These are phyloP conservation scores for Crocidura indochinensis DNA, from an alignment of 2,797 vertebrate species.

Conservation along the genomic window DNA sequence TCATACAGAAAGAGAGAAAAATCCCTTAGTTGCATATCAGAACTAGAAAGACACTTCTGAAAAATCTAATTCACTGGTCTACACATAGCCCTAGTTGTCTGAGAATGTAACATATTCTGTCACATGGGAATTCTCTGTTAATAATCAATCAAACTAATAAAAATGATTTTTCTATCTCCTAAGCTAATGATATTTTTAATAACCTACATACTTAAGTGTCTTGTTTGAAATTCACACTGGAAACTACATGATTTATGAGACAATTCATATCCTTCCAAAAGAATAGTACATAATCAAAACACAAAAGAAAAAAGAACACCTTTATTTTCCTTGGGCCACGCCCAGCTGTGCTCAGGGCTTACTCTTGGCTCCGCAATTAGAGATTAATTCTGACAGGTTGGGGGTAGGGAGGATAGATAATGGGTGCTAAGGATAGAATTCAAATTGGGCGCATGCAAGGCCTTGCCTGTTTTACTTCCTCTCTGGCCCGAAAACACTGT, in stretches of 20 bases:
- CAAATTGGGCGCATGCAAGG: too few relatives aligned
- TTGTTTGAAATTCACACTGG: not conserved
- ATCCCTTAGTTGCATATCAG: not conserved
- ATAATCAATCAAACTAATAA: not conserved
- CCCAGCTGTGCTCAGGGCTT: too few relatives aligned
- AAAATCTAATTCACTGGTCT: not conserved
- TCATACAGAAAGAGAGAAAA: not conserved
- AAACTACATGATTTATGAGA: conserved; percentile 9
- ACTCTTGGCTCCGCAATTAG: too few relatives aligned
- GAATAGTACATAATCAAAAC: not conserved
- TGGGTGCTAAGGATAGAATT: too few relatives aligned
- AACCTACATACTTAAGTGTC: not conserved
- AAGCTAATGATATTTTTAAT: not conserved
- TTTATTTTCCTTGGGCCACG: not conserved
- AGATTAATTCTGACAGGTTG: too few relatives aligned
- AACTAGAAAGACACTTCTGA: conserved; percentile 28
- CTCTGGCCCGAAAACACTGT: too few relatives aligned
- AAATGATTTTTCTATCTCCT: not conserved
- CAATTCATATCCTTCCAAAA: not conserved
- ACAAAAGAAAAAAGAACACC: not conserved
- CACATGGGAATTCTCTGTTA: not conserved
- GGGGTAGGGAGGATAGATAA: too few relatives aligned
- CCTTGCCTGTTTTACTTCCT: too few relatives aligned
- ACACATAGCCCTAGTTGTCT: not conserved
- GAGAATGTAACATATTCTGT: not conserved